Evolutionary conservation across 2,797 vertebrate genomes (phyloP).

Genomic region (Cyprinodon diabolis): DNA sequence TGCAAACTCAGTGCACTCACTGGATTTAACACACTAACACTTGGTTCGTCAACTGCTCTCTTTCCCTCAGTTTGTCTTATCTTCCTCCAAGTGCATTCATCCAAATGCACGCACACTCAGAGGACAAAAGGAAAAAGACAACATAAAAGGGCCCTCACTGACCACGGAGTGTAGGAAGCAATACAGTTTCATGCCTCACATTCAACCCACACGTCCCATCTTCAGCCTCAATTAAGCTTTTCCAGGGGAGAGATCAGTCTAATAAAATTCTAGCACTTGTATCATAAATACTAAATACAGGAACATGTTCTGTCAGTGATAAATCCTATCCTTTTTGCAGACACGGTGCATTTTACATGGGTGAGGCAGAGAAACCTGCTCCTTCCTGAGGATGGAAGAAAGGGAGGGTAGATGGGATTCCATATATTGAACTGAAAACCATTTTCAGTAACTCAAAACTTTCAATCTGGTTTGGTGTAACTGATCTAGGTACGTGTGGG

Average conservation of each 20-base stretch:
- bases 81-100: conserved; percentile 36
- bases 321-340: conserved; percentile 7
- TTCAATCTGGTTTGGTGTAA: background rate
- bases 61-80: conserved; percentile 20
- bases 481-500: background rate
- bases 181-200: conserved; percentile 28
- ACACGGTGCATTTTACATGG: conserved; percentile 54
- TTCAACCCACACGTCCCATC: background rate
- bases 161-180: background rate
- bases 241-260: conserved; percentile 10
- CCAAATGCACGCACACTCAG: background rate
- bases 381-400: conserved; percentile 38
- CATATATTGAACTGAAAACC: conserved; percentile 56
- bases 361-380: conserved; percentile 31
- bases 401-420: conserved; percentile 51
- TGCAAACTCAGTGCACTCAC: conserved; percentile 26
- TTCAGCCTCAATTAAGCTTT: conserved; percentile 17
- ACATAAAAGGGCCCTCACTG: conserved; percentile 4
- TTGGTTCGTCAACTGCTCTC: conserved; percentile 34
- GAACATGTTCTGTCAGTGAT: conserved; percentile 37
- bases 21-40: conserved; percentile 31
- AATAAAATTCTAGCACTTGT: conserved; percentile 19
- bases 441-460: conserved; percentile 70
- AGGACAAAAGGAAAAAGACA: background rate
- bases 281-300: conserved; percentile 52